Conservation (phyloP, 2,113 vertebrate genomes). For the Brachirus orientalis region DNA sequence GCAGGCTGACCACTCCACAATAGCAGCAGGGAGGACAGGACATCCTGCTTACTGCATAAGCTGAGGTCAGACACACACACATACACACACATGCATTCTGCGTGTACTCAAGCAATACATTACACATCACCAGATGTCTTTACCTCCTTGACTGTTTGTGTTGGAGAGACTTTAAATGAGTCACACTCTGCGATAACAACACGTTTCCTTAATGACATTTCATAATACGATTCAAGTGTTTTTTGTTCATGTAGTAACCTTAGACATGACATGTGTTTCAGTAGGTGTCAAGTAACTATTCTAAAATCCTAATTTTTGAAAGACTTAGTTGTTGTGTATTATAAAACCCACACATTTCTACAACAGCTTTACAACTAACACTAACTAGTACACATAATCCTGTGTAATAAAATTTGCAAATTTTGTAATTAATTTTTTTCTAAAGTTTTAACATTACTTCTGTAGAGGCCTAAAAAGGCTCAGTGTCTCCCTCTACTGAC, state of each 20-base stretch:
- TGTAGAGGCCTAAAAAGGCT: too few species aligned
- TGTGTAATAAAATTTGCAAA: too few species aligned
- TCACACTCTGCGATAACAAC: constrained; percentile 15
- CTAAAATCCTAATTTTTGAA: not conserved
- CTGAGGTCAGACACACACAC: constrained; percentile 25
- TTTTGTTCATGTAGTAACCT: not conserved
- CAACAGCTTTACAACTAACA: too few species aligned
- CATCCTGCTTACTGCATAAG: constrained; percentile 73
- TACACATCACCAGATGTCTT: constrained; percentile 33
- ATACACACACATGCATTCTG: not conserved
- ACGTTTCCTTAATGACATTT: constrained; percentile 38
- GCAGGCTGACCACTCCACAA: constrained; percentile 68
- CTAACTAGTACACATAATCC: too few species aligned
- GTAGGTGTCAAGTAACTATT: not conserved
- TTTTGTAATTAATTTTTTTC: too few species aligned
- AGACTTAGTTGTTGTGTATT: too few species aligned
- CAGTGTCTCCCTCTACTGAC: too few species aligned
- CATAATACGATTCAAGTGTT: not conserved
- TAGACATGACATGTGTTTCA: not conserved
- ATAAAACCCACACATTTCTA: too few species aligned
- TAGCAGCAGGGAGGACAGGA: constrained; percentile 78
- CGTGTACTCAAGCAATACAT: not conserved
- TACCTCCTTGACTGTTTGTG: constrained; percentile 17
- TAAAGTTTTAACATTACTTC: too few species aligned
- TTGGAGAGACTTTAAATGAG: constrained; percentile 34